phyloP scores from a whole-genome alignment of 2,113 vertebrate species.

The Rousettus leschenaultii region DNA sequence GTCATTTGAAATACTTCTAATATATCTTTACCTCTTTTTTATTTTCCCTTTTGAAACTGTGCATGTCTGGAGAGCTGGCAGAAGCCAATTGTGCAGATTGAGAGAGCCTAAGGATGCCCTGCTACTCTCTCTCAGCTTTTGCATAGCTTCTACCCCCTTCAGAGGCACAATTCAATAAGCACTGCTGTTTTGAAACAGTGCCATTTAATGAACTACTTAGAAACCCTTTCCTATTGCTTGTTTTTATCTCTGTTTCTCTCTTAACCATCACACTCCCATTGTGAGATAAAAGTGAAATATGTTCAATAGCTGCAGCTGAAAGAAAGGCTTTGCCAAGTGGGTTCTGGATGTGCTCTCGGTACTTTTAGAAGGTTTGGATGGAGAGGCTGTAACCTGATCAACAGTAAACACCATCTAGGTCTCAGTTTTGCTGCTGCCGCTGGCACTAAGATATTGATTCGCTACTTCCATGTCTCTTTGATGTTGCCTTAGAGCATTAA shows the following conservation, averaged over 20 bases:
- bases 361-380: conserved; percentile 71
- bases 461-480: conserved; percentile 78
- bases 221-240: conserved; percentile 26
- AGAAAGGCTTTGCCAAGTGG: conserved; percentile 49
- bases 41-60: neutral
- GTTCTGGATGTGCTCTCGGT: neutral
- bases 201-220: conserved; percentile 56
- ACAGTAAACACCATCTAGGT: conserved; percentile 75
- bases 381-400: conserved; percentile 75
- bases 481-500: conserved; percentile 76
- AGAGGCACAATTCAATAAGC: neutral
- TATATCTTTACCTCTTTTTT: neutral
- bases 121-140: neutral
- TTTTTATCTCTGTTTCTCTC: conserved; percentile 61
- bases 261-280: neutral
- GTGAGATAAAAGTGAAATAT: conserved; percentile 65
- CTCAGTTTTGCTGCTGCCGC: conserved; percentile 72
- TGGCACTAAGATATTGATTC: conserved; percentile 82
- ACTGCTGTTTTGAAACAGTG: conserved; percentile 38
- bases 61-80: neutral
- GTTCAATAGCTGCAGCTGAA: conserved; percentile 40
- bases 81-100: fast-evolving
- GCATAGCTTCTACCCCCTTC: neutral
- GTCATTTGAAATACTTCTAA: neutral
- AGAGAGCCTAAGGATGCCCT: neutral